Percentiles rank a stretch among this genome's conserved stretches.
Evolutionary conservation across 2,888 invertebrate species (phyloP).

Genomic region (Mimas tiliae): DNA sequence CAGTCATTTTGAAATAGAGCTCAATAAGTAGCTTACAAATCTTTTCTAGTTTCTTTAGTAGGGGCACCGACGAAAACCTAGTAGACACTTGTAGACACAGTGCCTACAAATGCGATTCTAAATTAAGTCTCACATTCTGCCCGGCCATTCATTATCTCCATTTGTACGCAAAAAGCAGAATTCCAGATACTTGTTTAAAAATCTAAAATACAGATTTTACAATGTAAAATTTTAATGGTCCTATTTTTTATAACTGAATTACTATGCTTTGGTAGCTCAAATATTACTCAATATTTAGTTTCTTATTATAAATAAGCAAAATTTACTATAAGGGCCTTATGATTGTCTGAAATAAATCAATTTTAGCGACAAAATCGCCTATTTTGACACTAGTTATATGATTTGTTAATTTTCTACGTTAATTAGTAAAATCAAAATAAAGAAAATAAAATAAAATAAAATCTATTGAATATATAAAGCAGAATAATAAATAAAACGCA

Average conservation of each 20-base stretch:
- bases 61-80: neutral
- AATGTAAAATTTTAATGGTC: neutral
- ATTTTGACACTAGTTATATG: too few species aligned
- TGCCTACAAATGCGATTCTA: slow-evolving; percentile 33
- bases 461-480: too few species aligned
- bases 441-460: too few species aligned
- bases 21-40: neutral
- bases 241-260: slow-evolving; percentile 11
- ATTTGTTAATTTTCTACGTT: too few species aligned
- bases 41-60: neutral
- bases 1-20: neutral
- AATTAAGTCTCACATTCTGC: slow-evolving; percentile 42
- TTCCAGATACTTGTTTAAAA: slow-evolving; percentile 23
- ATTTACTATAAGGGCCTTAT: too few species aligned
- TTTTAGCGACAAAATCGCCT: too few species aligned
- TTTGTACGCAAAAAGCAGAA: slow-evolving; percentile 38
- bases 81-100: slow-evolving; percentile 21
- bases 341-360: too few species aligned
- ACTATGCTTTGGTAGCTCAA: neutral
- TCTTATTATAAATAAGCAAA: too few species aligned
- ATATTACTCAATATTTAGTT: neutral
- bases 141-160: slow-evolving; percentile 52
- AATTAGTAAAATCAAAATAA: too few species aligned
- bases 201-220: slow-evolving; percentile 14
- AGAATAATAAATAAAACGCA: too few species aligned